Evolutionary conservation across 2,888 invertebrate species (phyloP).

Genomic region (Ctena decussata): DNA sequence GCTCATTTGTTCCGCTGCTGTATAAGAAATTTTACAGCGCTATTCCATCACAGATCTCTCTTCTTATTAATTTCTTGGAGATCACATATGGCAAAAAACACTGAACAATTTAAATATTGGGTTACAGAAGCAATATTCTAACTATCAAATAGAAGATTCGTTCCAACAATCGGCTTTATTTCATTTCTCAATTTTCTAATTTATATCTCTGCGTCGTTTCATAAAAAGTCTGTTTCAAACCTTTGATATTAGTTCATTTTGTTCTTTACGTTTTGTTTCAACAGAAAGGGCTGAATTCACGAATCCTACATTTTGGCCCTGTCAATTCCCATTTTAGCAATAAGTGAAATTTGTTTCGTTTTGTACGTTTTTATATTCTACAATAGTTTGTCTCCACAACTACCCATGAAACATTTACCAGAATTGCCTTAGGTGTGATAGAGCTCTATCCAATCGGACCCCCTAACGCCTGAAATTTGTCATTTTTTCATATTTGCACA

Average conservation of each 20-base stretch:
- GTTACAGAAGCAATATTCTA: conserved; percentile 11
- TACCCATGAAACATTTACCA: too few species aligned
- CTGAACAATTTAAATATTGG: conserved; percentile 6
- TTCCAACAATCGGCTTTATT: background rate
- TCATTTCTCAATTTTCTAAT: conserved; percentile 12
- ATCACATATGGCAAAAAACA: background rate
- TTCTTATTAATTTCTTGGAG: background rate
- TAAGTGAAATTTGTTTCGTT: too few species aligned
- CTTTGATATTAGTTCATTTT: background rate
- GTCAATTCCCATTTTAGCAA: too few species aligned
- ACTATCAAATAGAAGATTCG: conserved; percentile 4
- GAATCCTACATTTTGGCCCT: too few species aligned
- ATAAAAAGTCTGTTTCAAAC: background rate
- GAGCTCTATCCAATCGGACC: too few species aligned
- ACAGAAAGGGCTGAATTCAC: too few species aligned
- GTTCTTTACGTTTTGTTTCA: background rate
- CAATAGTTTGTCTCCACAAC: too few species aligned
- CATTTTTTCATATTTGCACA: too few species aligned
- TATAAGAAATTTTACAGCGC: background rate
- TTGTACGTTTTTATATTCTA: too few species aligned
- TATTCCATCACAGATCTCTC: background rate
- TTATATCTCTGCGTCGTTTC: background rate
- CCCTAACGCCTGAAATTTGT: too few species aligned
- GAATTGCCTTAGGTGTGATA: too few species aligned
- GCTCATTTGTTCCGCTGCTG: background rate